Base-by-base conservation (phyloP, 2,888 invertebrate species). In the Fragum whitleyi region DNA sequence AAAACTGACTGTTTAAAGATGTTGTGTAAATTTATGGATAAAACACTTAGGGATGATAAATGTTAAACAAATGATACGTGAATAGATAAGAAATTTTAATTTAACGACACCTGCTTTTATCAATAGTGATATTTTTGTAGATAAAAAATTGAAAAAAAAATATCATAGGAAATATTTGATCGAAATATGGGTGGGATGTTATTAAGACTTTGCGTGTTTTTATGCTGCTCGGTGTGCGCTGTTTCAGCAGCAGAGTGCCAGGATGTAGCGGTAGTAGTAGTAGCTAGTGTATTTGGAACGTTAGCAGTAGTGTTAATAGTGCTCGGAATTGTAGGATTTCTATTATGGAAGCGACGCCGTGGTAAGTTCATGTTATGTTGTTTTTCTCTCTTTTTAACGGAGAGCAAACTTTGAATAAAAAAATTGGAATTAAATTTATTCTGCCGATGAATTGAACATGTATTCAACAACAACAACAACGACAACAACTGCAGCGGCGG, bases 251-350 rank as follows among this genome's bases (percentile, higher is more conserved):
- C 82, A 6, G 69, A 79, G 21, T 83, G 83, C 55, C 83, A 88
- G 51, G 87, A 87, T 77, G 85, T 83, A 19, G 88, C 86, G 16
- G 89, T 89, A 11, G 87, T 89, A 1, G 88, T 88, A 0, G 87
- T 89, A 21, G 90, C 87, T n/a, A 88, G 87, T 32, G 87, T 90
- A n/a, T 86, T 90, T 51, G 81, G 83, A 6, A 90, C 90, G 0
- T 70, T 90, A 53, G 90, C 88, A 2, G 86, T 89, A 11, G 88
- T 90, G 14, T 83, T 88, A 14, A 68, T 90, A 21, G 84, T 88
- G 26, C 81, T 88, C 32, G 88, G 81, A 73, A 81, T 88, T 77
- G 81, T 88, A 42, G 87, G 81, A 72, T 86, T 88, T 67, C 67
- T 86, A 1, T 53, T 87, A 16, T 88, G 87, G 87, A 85, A 82